Conservation (phyloP, 2,888 invertebrate species). For the Acleris literana region DNA sequence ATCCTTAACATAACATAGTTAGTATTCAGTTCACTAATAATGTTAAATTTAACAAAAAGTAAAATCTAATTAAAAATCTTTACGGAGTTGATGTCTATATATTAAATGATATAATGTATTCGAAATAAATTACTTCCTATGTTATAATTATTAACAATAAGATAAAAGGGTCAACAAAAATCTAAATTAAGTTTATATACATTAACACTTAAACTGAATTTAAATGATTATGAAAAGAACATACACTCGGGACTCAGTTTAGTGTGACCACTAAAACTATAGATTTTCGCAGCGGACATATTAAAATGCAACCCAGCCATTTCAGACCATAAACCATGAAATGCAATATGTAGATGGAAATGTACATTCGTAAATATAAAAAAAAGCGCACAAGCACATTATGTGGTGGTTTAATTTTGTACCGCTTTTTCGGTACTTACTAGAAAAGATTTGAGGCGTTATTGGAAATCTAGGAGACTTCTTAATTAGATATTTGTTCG, state of each 20-base stretch:
- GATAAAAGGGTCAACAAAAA: constrained; percentile 67
- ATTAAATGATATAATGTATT: constrained; percentile 54
- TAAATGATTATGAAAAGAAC: constrained; percentile 28
- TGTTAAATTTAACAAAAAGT: constrained; percentile 61
- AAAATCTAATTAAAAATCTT: constrained; percentile 60
- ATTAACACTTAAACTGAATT: constrained; percentile 57
- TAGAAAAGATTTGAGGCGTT: constrained; percentile 2
- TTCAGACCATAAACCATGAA: constrained; percentile 44
- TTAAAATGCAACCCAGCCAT: constrained; percentile 37
- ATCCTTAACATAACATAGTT: constrained; percentile 56
- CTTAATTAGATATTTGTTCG: constrained; percentile 21
- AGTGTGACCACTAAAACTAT: constrained; percentile 35
- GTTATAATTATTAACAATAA: constrained; percentile 67
- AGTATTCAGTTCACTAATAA: constrained; percentile 66
- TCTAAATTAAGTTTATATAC: constrained; percentile 72
- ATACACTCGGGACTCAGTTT: constrained; percentile 20
- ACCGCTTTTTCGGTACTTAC: constrained; percentile 6
- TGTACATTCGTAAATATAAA: constrained; percentile 38
- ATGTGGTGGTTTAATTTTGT: constrained; percentile 12
- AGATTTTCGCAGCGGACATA: constrained; percentile 31
- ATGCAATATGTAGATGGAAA: constrained; percentile 60
- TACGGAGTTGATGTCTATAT: constrained; percentile 53
- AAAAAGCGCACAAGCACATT: constrained; percentile 10
- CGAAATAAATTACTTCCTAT: constrained; percentile 59
- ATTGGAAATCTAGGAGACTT: constrained; percentile 4